These are phyloP conservation scores for Myotis brandtii DNA, from an alignment of 2,113 vertebrate genomes.

Conservation along the genomic window DNA sequence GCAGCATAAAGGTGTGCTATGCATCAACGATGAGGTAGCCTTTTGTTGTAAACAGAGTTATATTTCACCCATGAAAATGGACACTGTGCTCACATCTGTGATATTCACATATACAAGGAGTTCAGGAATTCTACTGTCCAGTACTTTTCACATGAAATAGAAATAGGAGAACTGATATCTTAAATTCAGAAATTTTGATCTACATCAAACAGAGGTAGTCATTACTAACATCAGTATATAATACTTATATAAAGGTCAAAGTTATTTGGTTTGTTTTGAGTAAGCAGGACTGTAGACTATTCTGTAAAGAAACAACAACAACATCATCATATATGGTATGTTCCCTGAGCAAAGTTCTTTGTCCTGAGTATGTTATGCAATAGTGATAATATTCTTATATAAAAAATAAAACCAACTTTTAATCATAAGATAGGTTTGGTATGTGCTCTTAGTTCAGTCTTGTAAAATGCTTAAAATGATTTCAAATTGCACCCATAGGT, in stretches of 20 bases:
- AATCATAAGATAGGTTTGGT: slow-evolving; percentile 86
- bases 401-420: slow-evolving; percentile 91
- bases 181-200: slow-evolving; percentile 88
- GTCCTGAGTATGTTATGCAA: slow-evolving; percentile 97
- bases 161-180: slow-evolving; percentile 83
- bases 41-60: slow-evolving; percentile 97
- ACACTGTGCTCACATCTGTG: slow-evolving; percentile 84
- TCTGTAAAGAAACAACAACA: slow-evolving; percentile 90
- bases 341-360: slow-evolving; percentile 99
- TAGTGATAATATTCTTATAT: slow-evolving; percentile 89
- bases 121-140: slow-evolving; percentile 85
- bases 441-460: slow-evolving; percentile 89
- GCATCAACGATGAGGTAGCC: slow-evolving; percentile 96
- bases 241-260: slow-evolving; percentile 88
- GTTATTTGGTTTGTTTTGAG: slow-evolving; percentile 90
- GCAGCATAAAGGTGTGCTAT: slow-evolving; percentile 88
- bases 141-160: slow-evolving; percentile 87
- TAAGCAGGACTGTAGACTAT: slow-evolving; percentile 87
- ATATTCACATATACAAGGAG: slow-evolving; percentile 87
- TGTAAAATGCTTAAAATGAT: slow-evolving; percentile 84
- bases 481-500: slow-evolving; percentile 83
- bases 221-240: slow-evolving; percentile 94
- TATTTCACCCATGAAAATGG: slow-evolving; percentile 86
- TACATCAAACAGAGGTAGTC: slow-evolving; percentile 97
- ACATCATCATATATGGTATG: slow-evolving; percentile 90